Base-by-base conservation (phyloP, 2,888 invertebrate genomes). In the Nomada lathburiana region DNA sequence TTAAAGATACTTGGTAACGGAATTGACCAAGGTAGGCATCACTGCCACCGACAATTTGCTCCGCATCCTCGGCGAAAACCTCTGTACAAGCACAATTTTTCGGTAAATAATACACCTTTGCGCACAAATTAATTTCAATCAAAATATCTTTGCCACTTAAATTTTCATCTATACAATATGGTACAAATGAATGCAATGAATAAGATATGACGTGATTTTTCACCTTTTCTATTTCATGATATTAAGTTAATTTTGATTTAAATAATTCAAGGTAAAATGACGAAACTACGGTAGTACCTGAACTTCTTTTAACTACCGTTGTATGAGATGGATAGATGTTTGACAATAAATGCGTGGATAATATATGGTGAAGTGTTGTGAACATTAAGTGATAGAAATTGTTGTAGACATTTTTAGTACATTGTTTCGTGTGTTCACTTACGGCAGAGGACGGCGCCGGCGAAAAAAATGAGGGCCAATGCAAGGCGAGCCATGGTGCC, bases 1-100 rank as follows among this genome's bases (percentile, higher is more conserved):
- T 70, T 7, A 86, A 50, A 4, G 84, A 86, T 16, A 80, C 83
- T 20, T 80, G 78, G 57, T 85, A 86, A 2, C 84, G 83, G 29
- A 52, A 79, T 50, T 85, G 80, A 42, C 68, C 60, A 29, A 23
- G 67, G 1, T 2, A 1, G 18, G 83, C 82, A 11, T 67, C 2
- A 0, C 9, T 23, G 2, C 78, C 77, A 3, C 84, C 76, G 1
- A 83, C 67, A 1, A 85, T 47, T 50, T 52, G 57, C 13, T 76
- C 75, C 7, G 60, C 52, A 3, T 50, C 57, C 10, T 82, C 69
- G 18, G 68, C 72, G 13, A 29, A 36, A 0, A 29, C 23, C 7
- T 11, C 71, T 76, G 36, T 2, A 26, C 7, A 64, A 59, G n/a
- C 23, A 47, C 10, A 44, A 44, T 42, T 16, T 23, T 2, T 11